phyloP scores from a whole-genome alignment of 2,113 vertebrate genomes.

The Ctenodactylus gundi region DNA sequence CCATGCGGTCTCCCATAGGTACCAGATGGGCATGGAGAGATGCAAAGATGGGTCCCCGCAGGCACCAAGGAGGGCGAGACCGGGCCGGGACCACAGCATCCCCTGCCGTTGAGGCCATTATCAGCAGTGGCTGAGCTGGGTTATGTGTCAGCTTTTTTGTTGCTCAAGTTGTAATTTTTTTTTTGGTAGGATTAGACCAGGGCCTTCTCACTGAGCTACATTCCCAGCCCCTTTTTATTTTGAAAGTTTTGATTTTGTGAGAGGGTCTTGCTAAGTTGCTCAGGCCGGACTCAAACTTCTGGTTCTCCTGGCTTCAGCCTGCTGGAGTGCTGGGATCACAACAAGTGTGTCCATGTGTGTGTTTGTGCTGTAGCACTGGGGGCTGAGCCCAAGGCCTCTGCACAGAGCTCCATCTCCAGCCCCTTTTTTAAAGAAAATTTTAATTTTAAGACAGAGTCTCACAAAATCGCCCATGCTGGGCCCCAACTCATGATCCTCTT shows the following conservation, averaged over 20 bases:
- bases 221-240: neutral
- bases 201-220: accelerated
- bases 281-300: neutral
- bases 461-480: too few species aligned
- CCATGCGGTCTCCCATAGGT: neutral
- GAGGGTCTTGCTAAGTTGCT: neutral
- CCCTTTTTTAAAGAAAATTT: neutral
- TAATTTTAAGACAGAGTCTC: too few species aligned
- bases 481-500: too few species aligned
- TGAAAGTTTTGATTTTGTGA: neutral
- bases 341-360: accelerated
- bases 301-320: neutral
- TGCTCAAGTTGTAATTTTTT: neutral
- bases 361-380: too few species aligned
- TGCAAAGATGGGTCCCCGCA: neutral
- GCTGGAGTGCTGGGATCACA: neutral
- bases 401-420: too few species aligned
- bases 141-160: neutral
- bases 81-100: too few species aligned
- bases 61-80: neutral
- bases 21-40: too few species aligned
- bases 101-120: neutral
- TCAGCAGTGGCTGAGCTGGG: too few species aligned
- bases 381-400: too few species aligned
- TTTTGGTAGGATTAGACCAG: neutral